Evolutionary conservation across 2,113 vertebrate species (phyloP).

Genomic region (Aegotheles bennettii): DNA sequence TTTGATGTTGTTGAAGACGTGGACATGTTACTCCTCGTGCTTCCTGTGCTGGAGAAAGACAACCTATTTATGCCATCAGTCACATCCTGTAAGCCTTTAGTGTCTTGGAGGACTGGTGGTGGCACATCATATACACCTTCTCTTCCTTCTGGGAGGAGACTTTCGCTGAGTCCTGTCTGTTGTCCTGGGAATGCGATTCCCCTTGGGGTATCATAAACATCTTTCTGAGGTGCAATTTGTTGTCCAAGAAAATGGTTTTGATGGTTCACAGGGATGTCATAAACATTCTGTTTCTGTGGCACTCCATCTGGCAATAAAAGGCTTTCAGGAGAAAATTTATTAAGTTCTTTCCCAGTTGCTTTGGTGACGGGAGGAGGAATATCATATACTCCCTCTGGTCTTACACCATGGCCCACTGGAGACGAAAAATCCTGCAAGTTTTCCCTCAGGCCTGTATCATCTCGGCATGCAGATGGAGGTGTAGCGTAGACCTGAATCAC

Average conservation of each 20-base stretch:
- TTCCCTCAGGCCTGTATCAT: constrained; percentile 73
- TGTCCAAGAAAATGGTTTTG: constrained; percentile 58
- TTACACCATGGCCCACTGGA: constrained; percentile 63
- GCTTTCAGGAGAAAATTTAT: constrained; percentile 74
- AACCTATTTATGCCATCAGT: constrained; percentile 90
- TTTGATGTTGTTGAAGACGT: constrained; percentile 89
- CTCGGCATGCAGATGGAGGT: constrained; percentile 71
- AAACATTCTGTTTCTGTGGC: constrained; percentile 68
- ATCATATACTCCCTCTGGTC: constrained; percentile 86
- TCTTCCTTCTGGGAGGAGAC: constrained; percentile 49
- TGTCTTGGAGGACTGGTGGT: constrained; percentile 70
- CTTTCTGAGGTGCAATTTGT: constrained; percentile 66
- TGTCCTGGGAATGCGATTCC: constrained; percentile 74
- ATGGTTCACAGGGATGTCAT: constrained; percentile 76
- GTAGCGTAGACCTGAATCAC: constrained; percentile 80
- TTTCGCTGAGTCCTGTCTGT: constrained; percentile 55
- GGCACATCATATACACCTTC: constrained; percentile 89
- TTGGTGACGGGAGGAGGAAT: constrained; percentile 83
- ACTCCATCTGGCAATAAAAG: constrained; percentile 42
- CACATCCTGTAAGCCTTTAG: constrained; percentile 74
- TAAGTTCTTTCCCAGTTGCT: constrained; percentile 62
- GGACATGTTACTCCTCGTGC: constrained; percentile 93
- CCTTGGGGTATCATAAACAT: constrained; percentile 88
- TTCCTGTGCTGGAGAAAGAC: constrained; percentile 93
- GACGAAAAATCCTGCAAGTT: constrained; percentile 85